These are phyloP conservation scores for Daphoenositta chrysoptera DNA, from an alignment of 2,113 vertebrate species.

Conservation along the genomic window DNA sequence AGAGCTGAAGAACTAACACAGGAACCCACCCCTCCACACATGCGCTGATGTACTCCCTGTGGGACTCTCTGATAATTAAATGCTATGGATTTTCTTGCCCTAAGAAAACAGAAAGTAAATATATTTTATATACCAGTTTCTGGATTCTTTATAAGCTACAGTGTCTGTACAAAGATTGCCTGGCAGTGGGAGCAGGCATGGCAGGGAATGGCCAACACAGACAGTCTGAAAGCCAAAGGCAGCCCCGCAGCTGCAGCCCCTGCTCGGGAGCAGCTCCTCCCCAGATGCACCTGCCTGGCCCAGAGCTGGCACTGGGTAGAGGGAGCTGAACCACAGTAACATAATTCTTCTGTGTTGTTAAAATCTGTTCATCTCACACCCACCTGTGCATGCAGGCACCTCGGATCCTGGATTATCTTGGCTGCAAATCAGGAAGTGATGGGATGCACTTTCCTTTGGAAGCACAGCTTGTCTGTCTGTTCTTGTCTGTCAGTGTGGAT, in stretches of 20 bases:
- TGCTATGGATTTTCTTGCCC: neutral
- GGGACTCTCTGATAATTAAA: neutral
- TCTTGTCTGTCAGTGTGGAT: neutral
- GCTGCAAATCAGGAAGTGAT: conserved; percentile 22
- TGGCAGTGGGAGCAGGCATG: neutral
- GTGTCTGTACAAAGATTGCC: neutral
- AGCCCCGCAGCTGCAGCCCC: neutral
- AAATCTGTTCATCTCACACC: neutral
- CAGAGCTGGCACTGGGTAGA: neutral
- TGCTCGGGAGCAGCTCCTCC: accelerated
- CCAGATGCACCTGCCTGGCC: neutral
- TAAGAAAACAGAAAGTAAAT: neutral
- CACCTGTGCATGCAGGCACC: neutral
- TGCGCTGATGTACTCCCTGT: neutral
- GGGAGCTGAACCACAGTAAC: neutral
- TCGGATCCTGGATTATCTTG: neutral
- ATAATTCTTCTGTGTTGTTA: neutral
- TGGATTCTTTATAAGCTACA: neutral
- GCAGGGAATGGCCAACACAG: neutral
- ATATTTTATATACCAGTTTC: neutral
- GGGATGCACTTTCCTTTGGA: neutral
- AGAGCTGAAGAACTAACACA: neutral
- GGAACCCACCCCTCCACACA: neutral
- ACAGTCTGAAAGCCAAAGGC: neutral
- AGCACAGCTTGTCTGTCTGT: conserved; percentile 5